Base-by-base conservation (phyloP, 2,888 invertebrate species). In the Cybosia mesomella region DNA sequence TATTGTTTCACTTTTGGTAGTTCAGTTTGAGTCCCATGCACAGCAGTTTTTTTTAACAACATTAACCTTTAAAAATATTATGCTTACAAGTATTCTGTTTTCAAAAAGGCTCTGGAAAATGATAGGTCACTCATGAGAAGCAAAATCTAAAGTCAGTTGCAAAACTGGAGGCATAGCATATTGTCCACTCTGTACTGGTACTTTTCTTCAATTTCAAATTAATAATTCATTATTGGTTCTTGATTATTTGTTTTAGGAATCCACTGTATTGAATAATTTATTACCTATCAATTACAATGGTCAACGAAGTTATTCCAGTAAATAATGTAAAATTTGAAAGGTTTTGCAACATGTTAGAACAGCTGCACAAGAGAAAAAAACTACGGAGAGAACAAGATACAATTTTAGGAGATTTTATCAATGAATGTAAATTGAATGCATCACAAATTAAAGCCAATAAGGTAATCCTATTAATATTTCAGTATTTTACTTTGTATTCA, bases 321-420 rank as follows among this genome's bases (percentile, higher is more conserved):
- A 89, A 92, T 75, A 80, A 86, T 63, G 88, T 96, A 71, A 78
- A 86, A 75, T 97, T 96, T 84, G 90, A 88, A 74, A 90, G 95
- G 43, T 87, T 97, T n/a, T 96, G 97, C 83, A 81, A 87, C 32
- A 82, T 96, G 24, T 95, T 97, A 72, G 97, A 97, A 78, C 94
- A 95, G 80, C 91, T 97, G 58, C 88, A 89, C 58, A 95, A 92
- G 82, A 89, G 88, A 62, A 94, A 89, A 81, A 89, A 85, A 64
- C 85, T 88, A 64, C 90, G 87, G 65, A 89, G 91, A 63, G 91
- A 93, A 64, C 96, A 96, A 89, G 86, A 87, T 55, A 90, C 89
- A 70, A 86, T 95, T 60, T 83, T 97, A 62, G 83, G 82, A 57
- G 89, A 88, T 59, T 96, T 95, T 80, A 88, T 96, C 18, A 83